Evolutionary conservation across 2,797 vertebrate genomes (phyloP).

Genomic region (Urocyon cinereoargenteus): DNA sequence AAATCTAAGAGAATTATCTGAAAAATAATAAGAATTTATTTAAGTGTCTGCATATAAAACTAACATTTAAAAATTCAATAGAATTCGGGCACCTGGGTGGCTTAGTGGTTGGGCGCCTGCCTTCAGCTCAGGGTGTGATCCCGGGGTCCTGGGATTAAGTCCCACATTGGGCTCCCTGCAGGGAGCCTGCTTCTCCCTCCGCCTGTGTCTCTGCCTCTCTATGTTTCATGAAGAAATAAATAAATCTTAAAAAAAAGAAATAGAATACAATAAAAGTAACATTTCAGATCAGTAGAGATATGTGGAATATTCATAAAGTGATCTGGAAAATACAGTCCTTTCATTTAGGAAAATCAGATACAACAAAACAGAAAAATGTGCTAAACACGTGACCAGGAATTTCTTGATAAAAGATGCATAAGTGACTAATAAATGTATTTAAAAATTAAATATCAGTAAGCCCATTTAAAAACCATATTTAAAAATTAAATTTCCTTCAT

Average conservation of each 20-base stretch:
- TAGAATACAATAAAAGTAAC: background rate
- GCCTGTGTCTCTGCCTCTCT: too few relatives aligned
- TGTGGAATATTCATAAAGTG: background rate
- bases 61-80: slow-evolving; percentile 46
- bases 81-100: background rate
- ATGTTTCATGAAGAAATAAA: background rate
- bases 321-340: background rate
- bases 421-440: background rate
- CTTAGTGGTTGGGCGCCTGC: too few relatives aligned
- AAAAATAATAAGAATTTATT: slow-evolving; percentile 18
- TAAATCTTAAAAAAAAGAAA: background rate
- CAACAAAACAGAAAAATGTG: slow-evolving; percentile 5
- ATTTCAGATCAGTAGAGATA: background rate
- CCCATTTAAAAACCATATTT: background rate
- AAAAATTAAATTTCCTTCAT: background rate
- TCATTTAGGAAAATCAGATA: background rate
- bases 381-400: background rate
- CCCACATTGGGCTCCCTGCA: too few relatives aligned
- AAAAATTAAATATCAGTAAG: background rate
- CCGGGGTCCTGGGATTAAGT: too few relatives aligned
- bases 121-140: too few relatives aligned
- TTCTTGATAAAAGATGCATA: background rate
- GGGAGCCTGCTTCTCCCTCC: too few relatives aligned
- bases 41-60: background rate
- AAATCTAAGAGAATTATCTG: slow-evolving; percentile 13